Conservation (phyloP, 2,113 vertebrate species). For the Paralichthys olivaceus region DNA sequence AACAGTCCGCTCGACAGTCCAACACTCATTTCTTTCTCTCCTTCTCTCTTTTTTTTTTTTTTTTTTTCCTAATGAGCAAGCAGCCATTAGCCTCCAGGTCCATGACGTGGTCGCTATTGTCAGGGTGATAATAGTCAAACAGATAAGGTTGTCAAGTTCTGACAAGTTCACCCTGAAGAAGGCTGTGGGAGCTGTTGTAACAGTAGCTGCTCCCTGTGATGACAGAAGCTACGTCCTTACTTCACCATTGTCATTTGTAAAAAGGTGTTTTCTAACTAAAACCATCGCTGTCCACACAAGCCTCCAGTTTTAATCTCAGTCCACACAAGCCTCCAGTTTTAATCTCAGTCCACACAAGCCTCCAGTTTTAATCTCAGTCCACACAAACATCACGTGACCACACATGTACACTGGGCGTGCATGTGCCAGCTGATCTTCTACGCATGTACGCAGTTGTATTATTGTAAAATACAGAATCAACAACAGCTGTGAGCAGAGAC, state of each 20-base stretch:
- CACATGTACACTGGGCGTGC: too few relatives aligned
- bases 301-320: too few relatives aligned
- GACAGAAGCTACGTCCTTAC: background rate
- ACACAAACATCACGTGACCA: background rate
- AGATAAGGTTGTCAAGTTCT: conserved; percentile 49
- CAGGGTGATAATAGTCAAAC: conserved; percentile 11
- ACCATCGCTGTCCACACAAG: background rate
- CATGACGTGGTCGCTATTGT: background rate
- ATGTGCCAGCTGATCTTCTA: too few relatives aligned
- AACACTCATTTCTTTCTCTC: conserved; percentile 25
- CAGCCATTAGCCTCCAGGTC: conserved; percentile 7
- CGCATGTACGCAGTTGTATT: too few relatives aligned
- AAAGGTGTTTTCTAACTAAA: background rate
- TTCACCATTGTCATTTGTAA: too few relatives aligned
- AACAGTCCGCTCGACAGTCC: conserved; percentile 22
- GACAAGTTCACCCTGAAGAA: conserved; percentile 32
- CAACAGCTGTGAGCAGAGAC: too few relatives aligned
- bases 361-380: too few relatives aligned
- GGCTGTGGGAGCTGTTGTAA: background rate
- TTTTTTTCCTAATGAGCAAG: conserved; percentile 5
- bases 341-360: background rate
- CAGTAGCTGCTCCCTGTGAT: conserved; percentile 15
- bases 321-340: background rate
- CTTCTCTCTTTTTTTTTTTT: background rate
- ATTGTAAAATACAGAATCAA: too few relatives aligned